Evolutionary conservation across 2,113 vertebrate species (phyloP).

Genomic region (Crotophaga sulcirostris): DNA sequence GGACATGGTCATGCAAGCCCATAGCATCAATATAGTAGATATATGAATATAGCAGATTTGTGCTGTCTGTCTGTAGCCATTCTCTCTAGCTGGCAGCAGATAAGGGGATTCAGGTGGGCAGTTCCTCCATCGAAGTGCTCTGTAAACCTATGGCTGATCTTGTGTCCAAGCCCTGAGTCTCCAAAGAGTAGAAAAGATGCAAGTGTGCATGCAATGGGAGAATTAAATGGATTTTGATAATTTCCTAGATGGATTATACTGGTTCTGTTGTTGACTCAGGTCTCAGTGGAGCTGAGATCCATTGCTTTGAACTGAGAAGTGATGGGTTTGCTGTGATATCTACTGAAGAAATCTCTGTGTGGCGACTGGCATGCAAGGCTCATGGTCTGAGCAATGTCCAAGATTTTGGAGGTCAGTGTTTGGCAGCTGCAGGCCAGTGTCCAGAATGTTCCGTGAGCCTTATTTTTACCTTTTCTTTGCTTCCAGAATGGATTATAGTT

Average conservation of each 20-base stretch:
- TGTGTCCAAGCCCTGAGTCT: accelerated
- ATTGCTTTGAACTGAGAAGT: not conserved
- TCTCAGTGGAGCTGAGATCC: not conserved
- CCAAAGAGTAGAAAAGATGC: not conserved
- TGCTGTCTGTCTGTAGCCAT: not conserved
- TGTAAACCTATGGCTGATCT: not conserved
- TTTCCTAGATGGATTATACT: not conserved
- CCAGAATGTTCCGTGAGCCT: not conserved
- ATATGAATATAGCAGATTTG: not conserved
- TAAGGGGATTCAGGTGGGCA: not conserved
- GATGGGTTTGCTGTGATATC: not conserved
- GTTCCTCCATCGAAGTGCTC: not conserved
- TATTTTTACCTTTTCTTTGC: not conserved
- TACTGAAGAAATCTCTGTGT: not conserved
- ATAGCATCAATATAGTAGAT: not conserved
- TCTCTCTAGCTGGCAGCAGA: not conserved
- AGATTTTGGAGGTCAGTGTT: not conserved
- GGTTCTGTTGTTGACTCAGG: not conserved
- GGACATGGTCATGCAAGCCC: not conserved
- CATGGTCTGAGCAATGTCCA: not conserved
- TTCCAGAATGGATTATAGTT: not conserved
- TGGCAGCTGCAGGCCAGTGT: not conserved
- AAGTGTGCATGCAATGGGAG: not conserved
- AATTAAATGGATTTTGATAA: not conserved
- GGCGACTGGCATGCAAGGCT: too few species aligned